phyloP scores from a whole-genome alignment of 2,888 invertebrate genomes.

The Eupithecia pulchellata region DNA sequence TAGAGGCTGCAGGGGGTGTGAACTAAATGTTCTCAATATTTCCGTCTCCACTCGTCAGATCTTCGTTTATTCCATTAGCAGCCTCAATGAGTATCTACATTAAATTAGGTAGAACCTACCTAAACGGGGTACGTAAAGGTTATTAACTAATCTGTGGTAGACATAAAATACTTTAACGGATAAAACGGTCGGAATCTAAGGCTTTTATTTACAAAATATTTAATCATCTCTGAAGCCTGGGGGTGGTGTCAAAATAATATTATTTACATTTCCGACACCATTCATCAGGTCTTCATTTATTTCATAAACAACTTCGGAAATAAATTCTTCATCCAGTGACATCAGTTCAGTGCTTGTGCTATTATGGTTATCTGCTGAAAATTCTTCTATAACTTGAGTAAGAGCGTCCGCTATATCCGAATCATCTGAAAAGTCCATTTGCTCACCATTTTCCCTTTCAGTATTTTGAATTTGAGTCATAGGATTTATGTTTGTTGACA shows the following conservation, averaged over 20 bases:
- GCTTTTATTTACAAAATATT: slow-evolving; percentile 2
- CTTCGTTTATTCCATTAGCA: background rate
- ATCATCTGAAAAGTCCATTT: slow-evolving; percentile 40
- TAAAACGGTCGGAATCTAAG: background rate
- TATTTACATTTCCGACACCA: slow-evolving; percentile 45
- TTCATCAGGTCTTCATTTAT: slow-evolving; percentile 61
- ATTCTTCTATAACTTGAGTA: slow-evolving; percentile 72
- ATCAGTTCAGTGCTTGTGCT: slow-evolving; percentile 47
- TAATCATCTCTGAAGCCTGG: slow-evolving; percentile 61
- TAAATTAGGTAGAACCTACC: no score
- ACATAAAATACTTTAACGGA: no score
- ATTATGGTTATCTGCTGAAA: slow-evolving; percentile 48
- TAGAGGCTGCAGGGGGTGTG: background rate
- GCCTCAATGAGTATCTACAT: background rate
- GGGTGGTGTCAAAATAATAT: slow-evolving; percentile 70
- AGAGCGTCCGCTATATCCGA: slow-evolving; percentile 67
- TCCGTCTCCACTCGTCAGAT: background rate
- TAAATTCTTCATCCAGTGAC: slow-evolving; percentile 65
- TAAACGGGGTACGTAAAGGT: no score
- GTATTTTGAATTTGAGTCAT: background rate
- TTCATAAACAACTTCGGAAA: slow-evolving; percentile 66
- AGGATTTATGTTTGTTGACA: background rate
- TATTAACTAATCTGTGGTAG: no score
- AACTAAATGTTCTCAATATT: background rate
- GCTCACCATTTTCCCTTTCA: slow-evolving; percentile 7